Base-by-base conservation (phyloP, 2,113 vertebrate species). In the Salvator merianae region DNA sequence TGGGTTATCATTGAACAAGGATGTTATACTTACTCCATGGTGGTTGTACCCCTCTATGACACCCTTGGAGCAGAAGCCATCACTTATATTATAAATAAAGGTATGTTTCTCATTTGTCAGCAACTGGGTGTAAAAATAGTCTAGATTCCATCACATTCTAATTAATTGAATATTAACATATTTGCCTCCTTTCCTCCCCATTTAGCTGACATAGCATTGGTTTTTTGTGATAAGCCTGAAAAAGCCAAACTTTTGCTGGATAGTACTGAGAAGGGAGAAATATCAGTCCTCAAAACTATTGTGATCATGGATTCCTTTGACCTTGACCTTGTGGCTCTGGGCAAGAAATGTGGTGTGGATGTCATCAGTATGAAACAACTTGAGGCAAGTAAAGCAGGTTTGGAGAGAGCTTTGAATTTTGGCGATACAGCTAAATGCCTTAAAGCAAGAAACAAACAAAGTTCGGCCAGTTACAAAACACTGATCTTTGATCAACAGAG, bases 1-100 rank as follows among this genome's bases (percentile, higher is more conserved):
- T 99, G 99, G 99, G 97, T 97, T 73, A 97, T 99, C 86, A 94
- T 97, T 72, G 99, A 99, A 88, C 95, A 98, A 88, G 98, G 94
- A 28, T 99, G 99, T 88, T 98, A 99, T 85, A 91, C 98, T 0
- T 99, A 96, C 91, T 98, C 98, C 12, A 94, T 99, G 95, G 98
- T 98, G 93, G 85, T 95, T 0, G 97, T 99, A n/a, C 99, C 99
- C 0, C 95, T 99, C 59, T 99, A 99, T 1, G 99, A 99, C 85
- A 99, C 98, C 0, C 96, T 99, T 32, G 98, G 98, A 88, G 47
- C 86, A 0, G 98, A 99, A 69, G 97, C 99, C 62, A 98, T 99
- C 84, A 91, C 90, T 0, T 98, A 97, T 93, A 97, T 98, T 86
- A 90, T 99, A 69, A 97, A 98, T 88, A 98, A 95, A 98, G 98